These are phyloP conservation scores for Erythrolamprus reginae DNA, from an alignment of 2,113 vertebrate genomes.

Conservation along the genomic window DNA sequence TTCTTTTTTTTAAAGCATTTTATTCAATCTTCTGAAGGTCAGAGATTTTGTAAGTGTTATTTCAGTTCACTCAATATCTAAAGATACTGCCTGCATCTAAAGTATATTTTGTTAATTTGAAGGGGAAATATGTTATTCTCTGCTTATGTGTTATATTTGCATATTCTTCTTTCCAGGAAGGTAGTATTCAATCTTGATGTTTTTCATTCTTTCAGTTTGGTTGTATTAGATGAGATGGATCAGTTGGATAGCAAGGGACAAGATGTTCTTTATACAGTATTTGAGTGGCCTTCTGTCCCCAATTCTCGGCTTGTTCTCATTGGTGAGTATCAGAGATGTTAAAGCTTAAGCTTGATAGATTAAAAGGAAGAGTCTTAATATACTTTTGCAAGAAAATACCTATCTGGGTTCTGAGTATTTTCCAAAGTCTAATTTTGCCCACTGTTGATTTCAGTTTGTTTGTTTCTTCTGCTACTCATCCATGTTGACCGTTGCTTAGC, in stretches of 20 bases:
- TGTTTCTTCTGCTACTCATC: background rate
- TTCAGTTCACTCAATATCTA: background rate
- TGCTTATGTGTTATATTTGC: background rate
- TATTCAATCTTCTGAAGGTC: background rate
- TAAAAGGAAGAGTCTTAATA: background rate
- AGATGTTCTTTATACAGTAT: conserved; percentile 92
- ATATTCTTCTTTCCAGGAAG: background rate
- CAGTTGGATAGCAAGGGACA: conserved; percentile 93
- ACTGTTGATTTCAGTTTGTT: background rate
- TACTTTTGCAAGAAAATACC: background rate
- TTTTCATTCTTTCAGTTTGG: conserved; percentile 67
- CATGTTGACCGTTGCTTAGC: background rate
- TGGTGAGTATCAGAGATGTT: conserved; percentile 63
- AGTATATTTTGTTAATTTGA: background rate
- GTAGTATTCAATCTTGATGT: background rate
- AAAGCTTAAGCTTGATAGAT: background rate
- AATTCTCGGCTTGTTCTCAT: conserved; percentile 83
- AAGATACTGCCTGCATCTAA: background rate
- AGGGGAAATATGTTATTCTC: no score
- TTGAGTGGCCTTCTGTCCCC: conserved; percentile 86
- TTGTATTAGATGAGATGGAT: conserved; percentile 95
- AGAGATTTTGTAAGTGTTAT: no score
- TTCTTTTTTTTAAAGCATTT: background rate
- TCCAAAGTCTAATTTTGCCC: background rate
- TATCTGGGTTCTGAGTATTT: background rate